Evolutionary conservation across 92 coral and sea anemone genomes (phyloP), one percentile per base, ranked within the genome.

Genomic region (Zoanthus gigantus): DNA sequence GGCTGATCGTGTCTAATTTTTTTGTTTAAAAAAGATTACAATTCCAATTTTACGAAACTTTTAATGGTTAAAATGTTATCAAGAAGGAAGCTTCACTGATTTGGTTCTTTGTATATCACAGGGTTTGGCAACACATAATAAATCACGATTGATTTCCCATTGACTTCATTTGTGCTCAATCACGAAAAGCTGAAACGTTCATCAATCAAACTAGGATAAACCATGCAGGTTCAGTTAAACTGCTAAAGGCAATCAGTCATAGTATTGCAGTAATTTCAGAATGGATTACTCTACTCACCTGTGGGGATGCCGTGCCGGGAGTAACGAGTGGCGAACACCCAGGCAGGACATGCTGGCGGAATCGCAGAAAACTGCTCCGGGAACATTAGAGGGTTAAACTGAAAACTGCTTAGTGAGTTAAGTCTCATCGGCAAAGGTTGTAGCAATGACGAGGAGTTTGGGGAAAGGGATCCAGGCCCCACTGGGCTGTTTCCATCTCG

Each of bases 251-350:
- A 18, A 76, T 76, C 68, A 54, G 80, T 45, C 80, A 76, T 50
- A 76, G 48, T 34, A n/a, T 79, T 67, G 28, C 66, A 42, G 74
- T 81, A 63, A 74, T 81, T 73, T 81, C 85, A 66, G 15, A 42
- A 45, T 52, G 71, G 80, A 68, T 85, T 72, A 50, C 76, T 15
- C 13, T 1, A 85, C 92, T 89, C 66, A 89, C 92, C 92, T 69
- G 87, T 77, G 11, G 77, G 76, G 87, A 84, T 77, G 18, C 80
- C 92, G 44, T 89, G 86, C 15, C 85, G 85, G 18, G 85, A 81
- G 63, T 81, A 81, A 0, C 85, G 85, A 81, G 75, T 81, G 1
- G 85, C 85, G 63, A 81, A 81, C 74, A 81, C 85, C 85, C 85
- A 81, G 85, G 85, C 75, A 13, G 85, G 85, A 81, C 85, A 81